These are phyloP conservation scores for Pseudonaja textilis DNA, from an alignment of 2,113 vertebrate species.

Conservation along the genomic window DNA sequence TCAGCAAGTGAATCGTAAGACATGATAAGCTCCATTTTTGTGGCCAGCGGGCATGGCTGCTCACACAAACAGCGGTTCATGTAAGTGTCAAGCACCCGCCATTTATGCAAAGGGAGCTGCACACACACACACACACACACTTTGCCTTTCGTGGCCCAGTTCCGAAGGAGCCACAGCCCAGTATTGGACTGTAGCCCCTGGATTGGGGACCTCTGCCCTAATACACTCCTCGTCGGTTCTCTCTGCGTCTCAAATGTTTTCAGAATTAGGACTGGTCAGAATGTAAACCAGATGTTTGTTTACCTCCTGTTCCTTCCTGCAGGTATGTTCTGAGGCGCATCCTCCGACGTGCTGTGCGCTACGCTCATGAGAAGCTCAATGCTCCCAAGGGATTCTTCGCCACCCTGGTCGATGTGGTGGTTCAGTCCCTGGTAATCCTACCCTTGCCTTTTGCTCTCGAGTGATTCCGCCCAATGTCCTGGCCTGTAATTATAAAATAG, in stretches of 20 bases:
- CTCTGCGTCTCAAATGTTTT: background rate
- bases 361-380: slow-evolving; percentile 92
- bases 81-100: too few relatives aligned
- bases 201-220: too few relatives aligned
- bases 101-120: too few relatives aligned
- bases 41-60: too few relatives aligned
- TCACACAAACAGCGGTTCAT: too few relatives aligned
- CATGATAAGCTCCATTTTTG: too few relatives aligned
- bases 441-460: background rate
- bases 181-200: too few relatives aligned
- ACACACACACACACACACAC: too few relatives aligned
- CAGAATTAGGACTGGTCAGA: background rate
- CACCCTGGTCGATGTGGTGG: slow-evolving; percentile 91
- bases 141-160: too few relatives aligned
- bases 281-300: background rate
- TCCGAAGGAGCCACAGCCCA: too few relatives aligned
- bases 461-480: background rate
- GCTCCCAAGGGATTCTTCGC: slow-evolving; percentile 93
- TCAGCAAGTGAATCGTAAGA: too few relatives aligned
- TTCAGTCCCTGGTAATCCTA: slow-evolving; percentile 82
- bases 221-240: background rate
- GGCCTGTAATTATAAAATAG: background rate
- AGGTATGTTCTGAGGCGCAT: slow-evolving; percentile 96
- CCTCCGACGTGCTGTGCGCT: slow-evolving; percentile 92
- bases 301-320: slow-evolving; percentile 1